phyloP scores from a whole-genome alignment of 2,797 vertebrate species.

The Octomys mimax region DNA sequence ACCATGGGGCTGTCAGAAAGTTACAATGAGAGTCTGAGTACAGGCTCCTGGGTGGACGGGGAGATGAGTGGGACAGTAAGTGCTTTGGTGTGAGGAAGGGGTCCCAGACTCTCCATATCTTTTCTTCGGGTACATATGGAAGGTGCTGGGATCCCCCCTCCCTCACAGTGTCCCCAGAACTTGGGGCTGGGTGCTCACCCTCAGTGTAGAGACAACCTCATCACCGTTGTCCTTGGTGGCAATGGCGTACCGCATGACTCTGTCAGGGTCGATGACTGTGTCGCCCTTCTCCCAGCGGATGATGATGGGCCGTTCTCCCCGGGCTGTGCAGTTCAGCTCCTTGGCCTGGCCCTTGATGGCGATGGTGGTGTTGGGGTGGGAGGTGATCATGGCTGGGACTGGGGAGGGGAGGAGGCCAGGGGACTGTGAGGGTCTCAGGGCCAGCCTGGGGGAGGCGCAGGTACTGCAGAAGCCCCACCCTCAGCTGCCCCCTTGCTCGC shows the following conservation, averaged over 20 bases:
- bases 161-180: neutral
- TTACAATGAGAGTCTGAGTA: neutral
- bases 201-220: slow-evolving; percentile 98
- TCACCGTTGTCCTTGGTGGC: slow-evolving; percentile 97
- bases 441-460: fast-evolving
- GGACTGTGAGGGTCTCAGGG: neutral
- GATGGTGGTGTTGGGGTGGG: slow-evolving; percentile 98
- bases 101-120: neutral
- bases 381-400: slow-evolving; percentile 99
- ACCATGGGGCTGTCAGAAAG: neutral
- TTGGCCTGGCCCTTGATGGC: slow-evolving; percentile 98
- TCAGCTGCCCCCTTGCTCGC: neutral
- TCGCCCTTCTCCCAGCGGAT: slow-evolving; percentile 99
- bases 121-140: neutral
- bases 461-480: neutral
- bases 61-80: neutral
- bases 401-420: neutral
- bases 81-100: neutral
- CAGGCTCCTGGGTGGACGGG: neutral
- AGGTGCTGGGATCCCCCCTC: neutral
- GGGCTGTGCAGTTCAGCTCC: slow-evolving; percentile 98
- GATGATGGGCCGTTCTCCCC: slow-evolving; percentile 98
- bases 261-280: slow-evolving; percentile 98
- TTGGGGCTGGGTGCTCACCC: slow-evolving; percentile 88
- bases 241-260: slow-evolving; percentile 97